Percentiles rank a stretch among this genome's conserved stretches.
These are phyloP conservation scores for Chrysina gloriosa DNA, from an alignment of 2,888 invertebrate genomes.

Conservation along the genomic window DNA sequence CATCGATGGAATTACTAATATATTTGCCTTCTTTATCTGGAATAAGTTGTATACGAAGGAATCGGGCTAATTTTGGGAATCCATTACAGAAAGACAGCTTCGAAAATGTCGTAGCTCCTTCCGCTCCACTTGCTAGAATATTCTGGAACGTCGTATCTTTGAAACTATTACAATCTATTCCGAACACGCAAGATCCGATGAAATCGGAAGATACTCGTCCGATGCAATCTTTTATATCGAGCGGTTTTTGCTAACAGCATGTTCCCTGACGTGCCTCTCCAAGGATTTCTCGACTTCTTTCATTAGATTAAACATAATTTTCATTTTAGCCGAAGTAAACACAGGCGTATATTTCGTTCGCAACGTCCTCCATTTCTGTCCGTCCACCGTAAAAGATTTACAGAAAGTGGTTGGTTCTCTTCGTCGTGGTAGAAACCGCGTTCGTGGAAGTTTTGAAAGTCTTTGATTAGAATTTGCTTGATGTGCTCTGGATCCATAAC, in stretches of 20 bases:
- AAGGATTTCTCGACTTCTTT: neutral
- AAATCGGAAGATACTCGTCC: neutral
- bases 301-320: slow-evolving; percentile 29
- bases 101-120: slow-evolving; percentile 52
- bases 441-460: slow-evolving; percentile 29
- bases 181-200: slow-evolving; percentile 32
- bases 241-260: neutral
- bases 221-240: slow-evolving; percentile 13
- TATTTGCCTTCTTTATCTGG: neutral
- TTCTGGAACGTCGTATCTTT: slow-evolving; percentile 43
- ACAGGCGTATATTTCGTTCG: slow-evolving; percentile 20
- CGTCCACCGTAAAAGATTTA: slow-evolving; percentile 34
- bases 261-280: neutral
- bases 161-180: slow-evolving; percentile 23
- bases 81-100: neutral
- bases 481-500: slow-evolving; percentile 8
- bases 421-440: slow-evolving; percentile 29
- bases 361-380: slow-evolving; percentile 23
- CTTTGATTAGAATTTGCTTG: slow-evolving; percentile 21
- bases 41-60: slow-evolving; percentile 10
- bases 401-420: slow-evolving; percentile 23
- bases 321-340: slow-evolving; percentile 36
- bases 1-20: slow-evolving; percentile 15
- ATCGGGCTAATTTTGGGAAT: neutral
- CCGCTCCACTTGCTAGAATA: neutral